These are phyloP conservation scores for Bungarus multicinctus DNA, from an alignment of 2,113 vertebrate species.

Conservation along the genomic window DNA sequence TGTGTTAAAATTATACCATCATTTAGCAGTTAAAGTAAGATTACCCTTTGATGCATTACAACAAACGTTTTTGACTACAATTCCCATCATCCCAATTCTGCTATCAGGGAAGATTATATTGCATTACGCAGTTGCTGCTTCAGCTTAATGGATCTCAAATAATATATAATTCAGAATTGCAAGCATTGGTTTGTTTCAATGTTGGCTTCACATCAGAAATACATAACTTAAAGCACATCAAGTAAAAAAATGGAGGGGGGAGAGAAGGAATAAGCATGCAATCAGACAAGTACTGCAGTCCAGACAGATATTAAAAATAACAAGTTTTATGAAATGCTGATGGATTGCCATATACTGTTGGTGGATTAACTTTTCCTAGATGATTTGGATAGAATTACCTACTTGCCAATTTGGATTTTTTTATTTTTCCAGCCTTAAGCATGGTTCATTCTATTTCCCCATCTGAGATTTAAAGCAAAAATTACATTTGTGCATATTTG, in stretches of 20 bases:
- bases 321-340: neutral
- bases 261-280: neutral
- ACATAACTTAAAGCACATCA: neutral
- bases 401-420: neutral
- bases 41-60: neutral
- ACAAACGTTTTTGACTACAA: neutral
- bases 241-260: neutral
- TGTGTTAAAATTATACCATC: neutral
- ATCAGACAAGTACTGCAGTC: neutral
- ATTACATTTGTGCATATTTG: neutral
- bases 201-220: neutral
- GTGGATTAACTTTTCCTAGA: neutral
- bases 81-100: neutral
- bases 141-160: neutral
- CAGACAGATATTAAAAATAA: neutral
- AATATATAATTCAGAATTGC: neutral
- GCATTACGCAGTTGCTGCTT: neutral
- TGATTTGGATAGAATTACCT: neutral
- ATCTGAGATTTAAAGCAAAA: neutral
- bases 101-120: neutral
- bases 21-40: neutral
- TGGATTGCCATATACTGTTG: neutral
- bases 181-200: neutral
- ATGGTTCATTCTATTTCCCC: neutral
- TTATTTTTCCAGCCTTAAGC: neutral